Evolutionary conservation across 2,113 vertebrate species (phyloP).

Genomic region (Gavialis gangeticus): DNA sequence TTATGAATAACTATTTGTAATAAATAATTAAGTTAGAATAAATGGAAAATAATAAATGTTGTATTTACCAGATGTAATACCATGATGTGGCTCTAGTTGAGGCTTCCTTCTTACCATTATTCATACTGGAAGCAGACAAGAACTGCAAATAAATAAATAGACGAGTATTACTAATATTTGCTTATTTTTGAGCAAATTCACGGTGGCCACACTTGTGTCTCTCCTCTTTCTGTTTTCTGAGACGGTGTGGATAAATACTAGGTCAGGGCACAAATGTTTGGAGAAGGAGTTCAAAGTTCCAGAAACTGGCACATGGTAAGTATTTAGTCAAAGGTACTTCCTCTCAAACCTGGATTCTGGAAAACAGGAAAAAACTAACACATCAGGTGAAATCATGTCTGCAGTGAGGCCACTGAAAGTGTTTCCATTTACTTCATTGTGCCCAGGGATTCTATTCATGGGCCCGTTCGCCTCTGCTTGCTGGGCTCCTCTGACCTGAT

Average conservation of each 20-base stretch:
- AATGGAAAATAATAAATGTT: slow-evolving; percentile 70
- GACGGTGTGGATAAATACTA: slow-evolving; percentile 19
- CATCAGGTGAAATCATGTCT: not conserved
- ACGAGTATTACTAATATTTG: slow-evolving; percentile 60
- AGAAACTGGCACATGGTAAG: slow-evolving; percentile 7
- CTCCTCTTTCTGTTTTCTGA: slow-evolving; percentile 24
- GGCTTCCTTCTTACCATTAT: slow-evolving; percentile 46
- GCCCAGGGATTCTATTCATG: not conserved
- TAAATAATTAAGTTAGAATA: slow-evolving; percentile 34
- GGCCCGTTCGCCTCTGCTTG: not conserved
- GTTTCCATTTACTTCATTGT: not conserved
- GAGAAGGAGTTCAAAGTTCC: slow-evolving; percentile 57
- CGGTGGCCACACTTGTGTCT: slow-evolving; percentile 45
- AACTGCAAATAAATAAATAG: slow-evolving; percentile 70
- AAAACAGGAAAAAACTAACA: not conserved
- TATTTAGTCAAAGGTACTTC: slow-evolving; percentile 33
- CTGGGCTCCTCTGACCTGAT: not conserved
- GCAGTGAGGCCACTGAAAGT: not conserved
- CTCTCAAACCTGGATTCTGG: slow-evolving; percentile 7
- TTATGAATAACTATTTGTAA: not conserved
- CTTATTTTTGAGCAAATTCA: slow-evolving; percentile 60
- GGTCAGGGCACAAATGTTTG: slow-evolving; percentile 53
- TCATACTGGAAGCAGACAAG: slow-evolving; percentile 55
- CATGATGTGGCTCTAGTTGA: slow-evolving; percentile 53
- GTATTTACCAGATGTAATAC: slow-evolving; percentile 50